Conservation (phyloP, 2,888 invertebrate species). For the Cepaea hortensis region DNA sequence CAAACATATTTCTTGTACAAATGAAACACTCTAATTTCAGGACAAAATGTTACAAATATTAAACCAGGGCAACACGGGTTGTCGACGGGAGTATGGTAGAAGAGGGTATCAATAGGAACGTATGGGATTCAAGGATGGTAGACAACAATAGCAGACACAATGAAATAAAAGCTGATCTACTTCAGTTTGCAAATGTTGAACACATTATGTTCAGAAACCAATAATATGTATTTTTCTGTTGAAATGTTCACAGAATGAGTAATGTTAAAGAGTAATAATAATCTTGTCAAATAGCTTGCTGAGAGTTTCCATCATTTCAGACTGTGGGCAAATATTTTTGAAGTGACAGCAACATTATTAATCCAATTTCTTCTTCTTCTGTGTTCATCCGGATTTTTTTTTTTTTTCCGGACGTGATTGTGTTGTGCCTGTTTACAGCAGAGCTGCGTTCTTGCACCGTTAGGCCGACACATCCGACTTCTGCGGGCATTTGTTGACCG, state of each 20-base stretch:
- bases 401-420: too few species aligned
- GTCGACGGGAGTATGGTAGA: neutral
- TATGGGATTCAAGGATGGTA: neutral
- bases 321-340: too few species aligned
- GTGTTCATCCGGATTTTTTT: too few species aligned
- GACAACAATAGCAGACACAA: neutral
- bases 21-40: neutral
- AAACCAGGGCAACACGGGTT: neutral
- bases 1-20: neutral
- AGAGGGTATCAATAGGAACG: neutral
- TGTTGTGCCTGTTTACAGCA: too few species aligned
- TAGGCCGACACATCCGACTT: too few species aligned
- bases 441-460: too few species aligned
- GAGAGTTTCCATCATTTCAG: too few species aligned
- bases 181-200: too few species aligned
- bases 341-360: too few species aligned
- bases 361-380: too few species aligned
- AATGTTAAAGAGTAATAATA: neutral
- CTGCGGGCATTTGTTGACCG: too few species aligned
- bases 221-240: neutral
- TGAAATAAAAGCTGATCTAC: neutral
- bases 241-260: neutral
- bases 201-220: neutral
- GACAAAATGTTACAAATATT: neutral
- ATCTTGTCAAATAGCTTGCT: too few species aligned